These are phyloP conservation scores for Steinernema carpocapsae DNA, from an alignment of 2,888 invertebrate species.

Conservation along the genomic window DNA sequence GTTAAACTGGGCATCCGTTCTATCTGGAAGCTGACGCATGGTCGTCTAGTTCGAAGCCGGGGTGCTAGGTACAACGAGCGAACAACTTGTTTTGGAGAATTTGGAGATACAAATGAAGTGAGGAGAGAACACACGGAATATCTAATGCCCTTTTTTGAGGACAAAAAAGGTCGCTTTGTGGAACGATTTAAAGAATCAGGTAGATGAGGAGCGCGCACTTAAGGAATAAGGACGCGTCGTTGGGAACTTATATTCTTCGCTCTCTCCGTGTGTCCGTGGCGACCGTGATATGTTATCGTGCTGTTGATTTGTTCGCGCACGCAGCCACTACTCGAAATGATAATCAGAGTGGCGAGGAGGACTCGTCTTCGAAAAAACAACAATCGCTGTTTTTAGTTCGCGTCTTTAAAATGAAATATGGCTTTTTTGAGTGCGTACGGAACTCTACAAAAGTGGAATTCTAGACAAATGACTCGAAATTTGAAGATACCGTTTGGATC, in stretches of 20 bases:
- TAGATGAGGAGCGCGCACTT: constrained; percentile 2
- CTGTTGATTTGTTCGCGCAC: constrained; percentile 30
- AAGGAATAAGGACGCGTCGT: not conserved
- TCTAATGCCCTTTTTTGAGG: no score
- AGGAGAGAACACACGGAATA: not conserved
- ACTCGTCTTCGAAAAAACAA: constrained; percentile 24
- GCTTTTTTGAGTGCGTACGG: not conserved
- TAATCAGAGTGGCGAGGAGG: constrained; percentile 11
- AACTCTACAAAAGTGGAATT: no score
- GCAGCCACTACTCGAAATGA: constrained; percentile 14
- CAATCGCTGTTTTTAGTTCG: constrained; percentile 9
- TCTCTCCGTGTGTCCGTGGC: constrained; percentile 23
- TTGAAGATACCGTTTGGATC: no score
- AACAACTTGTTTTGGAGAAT: constrained; percentile 26
- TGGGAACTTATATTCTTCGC: constrained; percentile 34
- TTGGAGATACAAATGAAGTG: not conserved
- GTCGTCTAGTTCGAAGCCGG: not conserved
- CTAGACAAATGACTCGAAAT: no score
- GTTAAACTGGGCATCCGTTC: not conserved
- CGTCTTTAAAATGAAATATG: not conserved
- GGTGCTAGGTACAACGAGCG: not conserved
- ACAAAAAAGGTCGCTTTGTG: no score
- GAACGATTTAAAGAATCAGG: not conserved
- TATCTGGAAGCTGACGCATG: not conserved
- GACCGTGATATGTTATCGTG: constrained; percentile 33